phyloP scores from a whole-genome alignment of 2,797 vertebrate species.

The Pteronotus mesoamericanus region DNA sequence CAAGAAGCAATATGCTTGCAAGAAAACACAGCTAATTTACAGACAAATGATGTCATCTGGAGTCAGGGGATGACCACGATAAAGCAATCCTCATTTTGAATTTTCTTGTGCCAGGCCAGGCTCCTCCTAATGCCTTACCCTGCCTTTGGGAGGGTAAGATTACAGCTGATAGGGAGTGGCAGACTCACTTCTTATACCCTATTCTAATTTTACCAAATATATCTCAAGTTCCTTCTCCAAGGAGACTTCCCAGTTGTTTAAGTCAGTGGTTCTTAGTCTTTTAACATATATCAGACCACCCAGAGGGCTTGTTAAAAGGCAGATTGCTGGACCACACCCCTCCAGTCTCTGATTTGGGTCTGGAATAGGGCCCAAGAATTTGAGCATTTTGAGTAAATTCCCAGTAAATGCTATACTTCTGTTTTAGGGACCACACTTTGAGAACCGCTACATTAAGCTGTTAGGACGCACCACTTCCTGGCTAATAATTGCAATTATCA shows the following conservation, averaged over 20 bases:
- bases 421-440: not conserved
- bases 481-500: not conserved
- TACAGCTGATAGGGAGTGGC: not conserved
- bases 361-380: not conserved
- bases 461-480: not conserved
- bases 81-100: not conserved
- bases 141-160: not conserved
- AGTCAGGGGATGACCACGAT: conserved; percentile 89
- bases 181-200: not conserved
- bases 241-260: not conserved
- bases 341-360: not conserved
- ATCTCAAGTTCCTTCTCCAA: not conserved
- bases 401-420: not conserved
- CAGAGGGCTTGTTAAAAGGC: not conserved
- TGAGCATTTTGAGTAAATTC: not conserved
- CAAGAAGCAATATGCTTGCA: conserved; percentile 56
- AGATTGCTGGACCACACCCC: not conserved
- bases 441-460: not conserved
- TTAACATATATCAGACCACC: not conserved
- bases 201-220: not conserved
- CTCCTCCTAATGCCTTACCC: not conserved
- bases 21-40: conserved; percentile 47
- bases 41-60: conserved; percentile 43
- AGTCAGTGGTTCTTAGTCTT: not conserved
- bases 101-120: not conserved